A percentile compares a stretch with the other conserved stretches of the same genome.
These are phyloP conservation scores for Leptoteleia sp. DNA, from an alignment of 1,140 invertebrate genomes.

Conservation along the genomic window DNA sequence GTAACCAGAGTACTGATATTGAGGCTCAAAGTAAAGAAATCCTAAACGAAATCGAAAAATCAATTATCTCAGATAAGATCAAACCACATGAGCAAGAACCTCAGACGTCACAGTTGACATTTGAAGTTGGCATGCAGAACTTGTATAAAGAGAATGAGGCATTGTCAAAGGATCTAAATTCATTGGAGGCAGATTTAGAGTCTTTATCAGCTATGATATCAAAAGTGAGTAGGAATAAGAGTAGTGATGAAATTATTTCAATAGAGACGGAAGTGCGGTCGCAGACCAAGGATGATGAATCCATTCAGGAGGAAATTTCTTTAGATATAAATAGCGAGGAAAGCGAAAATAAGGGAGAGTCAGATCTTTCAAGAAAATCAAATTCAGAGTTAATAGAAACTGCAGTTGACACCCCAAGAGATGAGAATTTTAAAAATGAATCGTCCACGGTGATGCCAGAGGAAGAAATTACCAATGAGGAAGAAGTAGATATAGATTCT, in stretches of 20 bases:
- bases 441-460: constrained; percentile 28
- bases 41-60: constrained; percentile 76
- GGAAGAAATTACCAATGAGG: constrained; percentile 11
- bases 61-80: constrained; percentile 72
- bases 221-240: constrained; percentile 63
- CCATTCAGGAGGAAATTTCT: constrained; percentile 39
- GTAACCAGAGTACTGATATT: constrained; percentile 71
- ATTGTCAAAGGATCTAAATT: constrained; percentile 67
- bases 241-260: constrained; percentile 41
- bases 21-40: constrained; percentile 76
- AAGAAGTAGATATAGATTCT: constrained; percentile 14
- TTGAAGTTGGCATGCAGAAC: constrained; percentile 70
- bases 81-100: constrained; percentile 66
- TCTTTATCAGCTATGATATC: constrained; percentile 73
- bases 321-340: constrained; percentile 20
- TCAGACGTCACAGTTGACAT: constrained; percentile 58
- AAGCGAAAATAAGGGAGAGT: constrained; percentile 21
- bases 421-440: constrained; percentile 42
- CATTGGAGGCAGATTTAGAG: constrained; percentile 68
- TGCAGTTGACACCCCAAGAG: constrained; percentile 46
- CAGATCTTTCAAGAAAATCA: constrained; percentile 21
- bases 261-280: not conserved
- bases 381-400: constrained; percentile 60
- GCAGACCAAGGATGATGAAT: constrained; percentile 26
- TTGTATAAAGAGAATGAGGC: constrained; percentile 69